Evolutionary conservation across 2,113 vertebrate genomes (phyloP).

Genomic region (Tinamus guttatus): DNA sequence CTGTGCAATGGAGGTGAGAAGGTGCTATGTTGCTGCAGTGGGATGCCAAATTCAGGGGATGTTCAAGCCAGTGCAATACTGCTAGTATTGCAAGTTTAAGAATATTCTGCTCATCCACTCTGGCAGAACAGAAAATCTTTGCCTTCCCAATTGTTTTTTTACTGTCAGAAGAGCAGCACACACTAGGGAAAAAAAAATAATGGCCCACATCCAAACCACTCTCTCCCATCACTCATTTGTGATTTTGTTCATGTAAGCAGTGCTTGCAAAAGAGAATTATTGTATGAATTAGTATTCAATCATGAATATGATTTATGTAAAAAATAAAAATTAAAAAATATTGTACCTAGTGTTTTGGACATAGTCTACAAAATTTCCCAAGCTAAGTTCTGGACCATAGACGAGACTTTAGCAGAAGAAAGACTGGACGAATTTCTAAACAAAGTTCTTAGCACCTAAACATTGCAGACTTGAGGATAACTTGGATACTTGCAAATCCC

Average conservation of each 20-base stretch:
- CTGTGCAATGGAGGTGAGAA: neutral
- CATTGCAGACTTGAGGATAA: neutral
- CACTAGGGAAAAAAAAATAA: neutral
- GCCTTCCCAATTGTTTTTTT: neutral
- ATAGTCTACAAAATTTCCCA: neutral
- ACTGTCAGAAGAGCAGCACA: neutral
- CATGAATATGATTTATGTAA: neutral
- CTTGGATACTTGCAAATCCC: accelerated
- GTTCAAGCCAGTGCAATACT: neutral
- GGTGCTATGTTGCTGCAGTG: neutral
- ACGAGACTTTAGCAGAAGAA: neutral
- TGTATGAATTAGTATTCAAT: neutral
- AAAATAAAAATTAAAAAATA: accelerated
- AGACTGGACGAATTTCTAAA: neutral
- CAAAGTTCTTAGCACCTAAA: neutral
- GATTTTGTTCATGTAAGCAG: neutral
- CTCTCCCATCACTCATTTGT: neutral
- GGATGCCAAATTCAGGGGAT: neutral
- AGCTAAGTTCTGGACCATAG: neutral
- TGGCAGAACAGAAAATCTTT: neutral
- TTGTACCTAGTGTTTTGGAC: neutral
- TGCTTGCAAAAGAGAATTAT: neutral
- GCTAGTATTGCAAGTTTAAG: neutral
- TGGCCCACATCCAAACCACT: neutral
- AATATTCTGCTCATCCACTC: neutral